Evolutionary conservation across 2,797 vertebrate genomes (phyloP), one percentile per base, ranked within the genome.

Genomic region (Malacoraja senta): DNA sequence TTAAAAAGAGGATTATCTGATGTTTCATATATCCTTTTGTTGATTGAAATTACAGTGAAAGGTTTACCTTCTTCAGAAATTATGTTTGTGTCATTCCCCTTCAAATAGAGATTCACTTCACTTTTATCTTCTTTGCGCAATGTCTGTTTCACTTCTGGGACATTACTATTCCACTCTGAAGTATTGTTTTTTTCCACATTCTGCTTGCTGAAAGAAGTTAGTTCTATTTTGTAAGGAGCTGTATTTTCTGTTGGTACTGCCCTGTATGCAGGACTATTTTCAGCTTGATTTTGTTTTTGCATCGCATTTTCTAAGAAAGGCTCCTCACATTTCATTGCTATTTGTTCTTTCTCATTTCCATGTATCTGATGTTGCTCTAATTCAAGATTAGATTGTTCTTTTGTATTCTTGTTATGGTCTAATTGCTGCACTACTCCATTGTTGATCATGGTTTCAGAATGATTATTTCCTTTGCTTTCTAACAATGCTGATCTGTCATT

Each of bases 231-330:
- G 93, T 61, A 93, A 74, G 38, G 13, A 26, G 1, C 94, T 93
- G 94, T 96, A 12, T 86, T 93, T 35, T 68, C 88, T 93, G 83
- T 24, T 9, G 93, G 93, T 90, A 93, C 93, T 95, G 80, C 91
- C 24, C 95, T 77, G 61, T 83, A 90, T 95, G 95, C 95, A 29
- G 94, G 93, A 94, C 94, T 94, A 93, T 74, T 80, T 91, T 93
- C 77, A 44, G 93, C 93, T 15, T 94, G 94, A 78, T 94, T 93
- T 2, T 95, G 88, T 91, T 94, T 94, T 76, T 93, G 93, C 80
- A 94, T 96, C 94, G 97, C 96, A 93, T 96, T 95, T 94, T 98
- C 97, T 97, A 97, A 96, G 94, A 96, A 97, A 53, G 96, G 95
- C 90, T 95, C 96, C 15, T 96, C 95, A 93, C 96, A 94, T 93